These are phyloP conservation scores for Chironomus riparius DNA, from an alignment of 2,888 invertebrate genomes.

Conservation along the genomic window DNA sequence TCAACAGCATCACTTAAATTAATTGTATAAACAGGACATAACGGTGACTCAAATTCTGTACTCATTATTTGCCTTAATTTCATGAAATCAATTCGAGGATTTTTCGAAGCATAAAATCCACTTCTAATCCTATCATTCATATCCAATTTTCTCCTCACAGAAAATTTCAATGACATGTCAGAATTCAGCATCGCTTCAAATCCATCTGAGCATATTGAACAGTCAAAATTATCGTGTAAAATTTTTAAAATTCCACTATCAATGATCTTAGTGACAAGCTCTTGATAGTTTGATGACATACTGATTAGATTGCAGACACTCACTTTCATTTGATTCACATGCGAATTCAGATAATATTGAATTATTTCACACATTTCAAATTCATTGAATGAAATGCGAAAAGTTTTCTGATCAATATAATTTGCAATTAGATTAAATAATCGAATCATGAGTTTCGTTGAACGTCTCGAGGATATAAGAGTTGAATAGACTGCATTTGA, in stretches of 20 bases:
- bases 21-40: neutral
- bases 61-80: neutral
- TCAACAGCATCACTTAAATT: neutral
- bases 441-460: neutral
- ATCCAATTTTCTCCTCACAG: neutral
- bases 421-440: neutral
- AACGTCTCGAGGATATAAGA: neutral
- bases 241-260: neutral
- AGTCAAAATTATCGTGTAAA: neutral
- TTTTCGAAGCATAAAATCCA: slow-evolving; percentile 13
- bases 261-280: neutral
- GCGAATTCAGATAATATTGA: neutral
- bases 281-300: neutral
- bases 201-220: neutral
- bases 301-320: neutral
- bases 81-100: neutral
- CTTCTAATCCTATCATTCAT: neutral
- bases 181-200: neutral
- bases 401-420: slow-evolving; percentile 1
- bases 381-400: slow-evolving; percentile 5
- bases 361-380: neutral
- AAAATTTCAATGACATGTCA: slow-evolving; percentile 15
- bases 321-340: neutral
- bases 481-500: neutral
- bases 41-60: neutral